These are phyloP conservation scores for Oopsacas minuta DNA, from an alignment of 37 sponge, comb jelly and placozoan species.

Conservation along the genomic window DNA sequence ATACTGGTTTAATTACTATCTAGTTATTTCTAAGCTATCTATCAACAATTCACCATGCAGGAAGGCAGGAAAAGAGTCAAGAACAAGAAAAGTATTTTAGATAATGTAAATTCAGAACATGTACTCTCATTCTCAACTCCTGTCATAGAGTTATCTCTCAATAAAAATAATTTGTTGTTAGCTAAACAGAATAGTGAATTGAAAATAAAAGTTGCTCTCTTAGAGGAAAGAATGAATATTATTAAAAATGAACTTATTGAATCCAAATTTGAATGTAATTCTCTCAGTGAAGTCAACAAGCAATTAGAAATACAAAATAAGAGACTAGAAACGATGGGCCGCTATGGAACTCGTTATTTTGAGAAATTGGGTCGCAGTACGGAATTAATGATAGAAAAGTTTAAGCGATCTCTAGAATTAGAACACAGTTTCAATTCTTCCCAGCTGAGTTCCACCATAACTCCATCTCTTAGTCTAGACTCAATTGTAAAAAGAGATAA, in stretches of 20 bases:
- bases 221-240: not conserved
- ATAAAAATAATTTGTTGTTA: not conserved
- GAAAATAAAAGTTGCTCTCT: not conserved
- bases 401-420: not conserved
- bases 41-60: no score
- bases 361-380: not conserved
- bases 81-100: not conserved
- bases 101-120: not conserved
- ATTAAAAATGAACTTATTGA: not conserved
- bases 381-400: conserved; percentile 3
- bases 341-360: not conserved
- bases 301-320: not conserved
- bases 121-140: not conserved
- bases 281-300: not conserved
- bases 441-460: not conserved
- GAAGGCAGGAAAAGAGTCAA: not conserved
- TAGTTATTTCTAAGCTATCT: no score
- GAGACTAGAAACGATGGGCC: not conserved
- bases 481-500: not conserved
- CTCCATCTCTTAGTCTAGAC: not conserved
- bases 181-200: conserved; percentile 13
- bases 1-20: no score
- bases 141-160: not conserved
- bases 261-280: conserved; percentile 8
- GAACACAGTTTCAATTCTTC: not conserved